These are phyloP conservation scores for Phaetusa simplex DNA, from an alignment of 2,113 vertebrate species.

Conservation along the genomic window DNA sequence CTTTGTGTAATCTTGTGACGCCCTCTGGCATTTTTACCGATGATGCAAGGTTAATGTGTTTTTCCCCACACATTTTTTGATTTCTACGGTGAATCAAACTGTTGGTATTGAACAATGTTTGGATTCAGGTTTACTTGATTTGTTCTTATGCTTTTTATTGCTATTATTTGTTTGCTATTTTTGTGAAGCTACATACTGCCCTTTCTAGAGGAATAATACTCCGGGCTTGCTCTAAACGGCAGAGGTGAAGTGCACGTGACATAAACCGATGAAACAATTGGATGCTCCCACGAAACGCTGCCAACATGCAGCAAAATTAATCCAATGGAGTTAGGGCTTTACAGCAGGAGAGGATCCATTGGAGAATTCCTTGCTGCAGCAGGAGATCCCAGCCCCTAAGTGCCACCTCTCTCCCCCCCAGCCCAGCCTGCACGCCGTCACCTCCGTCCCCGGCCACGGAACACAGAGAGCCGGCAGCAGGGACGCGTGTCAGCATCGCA, in stretches of 20 bases:
- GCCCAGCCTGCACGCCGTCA: fast-evolving
- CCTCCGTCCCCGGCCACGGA: not conserved
- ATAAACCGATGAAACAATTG: not conserved
- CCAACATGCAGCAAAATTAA: not conserved
- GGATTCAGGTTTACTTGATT: not conserved
- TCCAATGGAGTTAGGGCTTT: not conserved
- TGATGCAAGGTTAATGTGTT: not conserved
- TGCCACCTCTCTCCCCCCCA: not conserved
- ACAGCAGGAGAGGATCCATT: not conserved
- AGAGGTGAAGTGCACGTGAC: not conserved
- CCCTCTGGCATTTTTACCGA: not conserved
- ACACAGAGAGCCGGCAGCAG: not conserved
- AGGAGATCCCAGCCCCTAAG: not conserved
- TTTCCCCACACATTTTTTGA: not conserved
- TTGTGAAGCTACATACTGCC: not conserved
- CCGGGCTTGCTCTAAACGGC: not conserved
- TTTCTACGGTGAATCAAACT: not conserved
- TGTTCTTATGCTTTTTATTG: not conserved
- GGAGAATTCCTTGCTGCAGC: not conserved
- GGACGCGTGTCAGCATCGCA: not conserved
- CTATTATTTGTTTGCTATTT: not conserved
- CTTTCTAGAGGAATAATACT: not conserved
- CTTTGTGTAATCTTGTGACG: not conserved
- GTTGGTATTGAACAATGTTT: not conserved
- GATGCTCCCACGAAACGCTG: not conserved